Evolutionary conservation across 2,888 invertebrate genomes (phyloP).

Genomic region (Bhutanitis thaidina): DNA sequence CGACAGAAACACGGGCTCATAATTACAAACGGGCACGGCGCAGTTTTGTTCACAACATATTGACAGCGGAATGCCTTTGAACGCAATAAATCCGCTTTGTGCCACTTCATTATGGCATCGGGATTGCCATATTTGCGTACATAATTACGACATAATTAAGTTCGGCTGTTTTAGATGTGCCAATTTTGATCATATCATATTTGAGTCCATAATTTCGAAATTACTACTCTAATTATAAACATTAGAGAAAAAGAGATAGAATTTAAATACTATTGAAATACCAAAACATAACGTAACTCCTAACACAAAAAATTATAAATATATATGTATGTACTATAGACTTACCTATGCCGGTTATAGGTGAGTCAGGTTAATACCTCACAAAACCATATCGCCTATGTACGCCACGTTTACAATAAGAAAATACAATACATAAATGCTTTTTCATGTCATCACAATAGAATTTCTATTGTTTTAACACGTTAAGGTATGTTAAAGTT

Average conservation of each 20-base stretch:
- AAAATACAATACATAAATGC: too few species aligned
- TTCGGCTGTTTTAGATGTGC: conserved; percentile 7
- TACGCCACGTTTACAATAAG: too few species aligned
- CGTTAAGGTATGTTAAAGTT: too few species aligned
- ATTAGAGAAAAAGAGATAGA: neutral
- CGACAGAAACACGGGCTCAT: conserved; percentile 49
- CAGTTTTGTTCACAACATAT: conserved; percentile 52
- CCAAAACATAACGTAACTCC: neutral
- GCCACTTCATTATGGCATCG: conserved; percentile 50
- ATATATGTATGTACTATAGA: too few species aligned
- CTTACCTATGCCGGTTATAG: too few species aligned
- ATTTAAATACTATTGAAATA: neutral
- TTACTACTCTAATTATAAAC: neutral
- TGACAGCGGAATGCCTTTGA: conserved; percentile 64
- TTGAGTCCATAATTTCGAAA: neutral
- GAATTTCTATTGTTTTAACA: too few species aligned
- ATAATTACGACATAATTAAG: conserved; percentile 32
- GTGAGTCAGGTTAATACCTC: too few species aligned
- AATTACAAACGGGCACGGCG: conserved; percentile 52
- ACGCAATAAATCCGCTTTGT: conserved; percentile 47
- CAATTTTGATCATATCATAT: conserved; percentile 3
- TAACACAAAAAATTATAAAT: too few species aligned
- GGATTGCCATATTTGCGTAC: conserved; percentile 34
- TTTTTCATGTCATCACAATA: too few species aligned
- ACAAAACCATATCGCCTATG: too few species aligned